Conservation (phyloP, 2,113 vertebrate genomes). For the Phalacrocorax brasilianus region DNA sequence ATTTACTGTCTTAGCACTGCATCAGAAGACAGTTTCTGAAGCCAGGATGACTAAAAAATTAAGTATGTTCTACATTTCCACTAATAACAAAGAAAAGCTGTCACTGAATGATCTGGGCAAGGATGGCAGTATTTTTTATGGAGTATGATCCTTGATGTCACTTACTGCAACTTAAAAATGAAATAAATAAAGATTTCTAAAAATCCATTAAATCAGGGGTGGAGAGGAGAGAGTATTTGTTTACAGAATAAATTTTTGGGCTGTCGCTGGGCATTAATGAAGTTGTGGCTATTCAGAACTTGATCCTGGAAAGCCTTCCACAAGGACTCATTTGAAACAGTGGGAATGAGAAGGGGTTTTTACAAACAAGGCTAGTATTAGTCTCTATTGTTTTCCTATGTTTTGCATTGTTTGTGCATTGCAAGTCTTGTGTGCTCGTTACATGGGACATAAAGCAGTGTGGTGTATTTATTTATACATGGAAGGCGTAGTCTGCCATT, state of each 20-base stretch:
- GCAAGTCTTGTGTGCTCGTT: neutral
- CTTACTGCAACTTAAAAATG: neutral
- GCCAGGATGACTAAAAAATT: neutral
- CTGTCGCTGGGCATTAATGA: conserved; percentile 38
- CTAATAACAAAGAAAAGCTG: neutral
- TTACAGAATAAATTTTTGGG: conserved; percentile 33
- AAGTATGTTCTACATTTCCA: neutral
- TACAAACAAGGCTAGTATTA: neutral
- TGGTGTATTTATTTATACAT: neutral
- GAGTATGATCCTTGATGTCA: neutral
- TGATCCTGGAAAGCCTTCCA: conserved; percentile 43
- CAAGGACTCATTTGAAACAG: neutral
- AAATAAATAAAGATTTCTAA: neutral
- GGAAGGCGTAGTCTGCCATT: neutral
- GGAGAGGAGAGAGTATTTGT: conserved; percentile 14
- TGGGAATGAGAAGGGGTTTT: conserved; percentile 2
- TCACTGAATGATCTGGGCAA: neutral
- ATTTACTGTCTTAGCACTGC: neutral
- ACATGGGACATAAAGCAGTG: neutral
- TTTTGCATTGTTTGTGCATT: neutral
- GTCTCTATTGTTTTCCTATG: neutral
- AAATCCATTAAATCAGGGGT: neutral
- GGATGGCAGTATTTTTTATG: neutral
- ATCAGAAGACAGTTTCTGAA: neutral
- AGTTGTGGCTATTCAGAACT: conserved; percentile 39